Base-by-base conservation (phyloP, 1,140 invertebrate species). In the Pseudomyrmex pallidus region DNA sequence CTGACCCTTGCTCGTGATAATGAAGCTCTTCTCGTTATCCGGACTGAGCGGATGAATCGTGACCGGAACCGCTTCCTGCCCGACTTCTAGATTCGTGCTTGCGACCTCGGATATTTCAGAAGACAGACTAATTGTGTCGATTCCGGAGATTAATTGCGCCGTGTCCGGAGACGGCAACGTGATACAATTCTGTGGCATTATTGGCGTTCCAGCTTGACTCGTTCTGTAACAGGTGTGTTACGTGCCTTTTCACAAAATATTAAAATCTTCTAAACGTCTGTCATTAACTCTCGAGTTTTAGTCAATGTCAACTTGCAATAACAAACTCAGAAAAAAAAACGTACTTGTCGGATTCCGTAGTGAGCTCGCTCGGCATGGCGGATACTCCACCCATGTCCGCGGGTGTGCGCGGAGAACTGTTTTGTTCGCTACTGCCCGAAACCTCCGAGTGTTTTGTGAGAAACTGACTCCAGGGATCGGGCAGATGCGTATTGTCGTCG, bases 381-480 rank as follows among this genome's bases (percentile, higher is more conserved):
- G 94, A 94, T 35, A 95, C 92, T 44, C 94, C 94, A 22, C 92
- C 92, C 0, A 90, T 93, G 85, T 96, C 95, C 7, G 95, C 95
- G 22, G 95, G 95, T 35, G 95, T 95, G 88, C 95, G 94, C 7
- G 96, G 96, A 9, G 96, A 95, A 90, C 96, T 96, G 57, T 95
- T 95, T 88, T 96, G 96, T 86, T 96, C 96, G 83, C 90, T 94
- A 64, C 91, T 93, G 89, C 94, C 94, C 84, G 92, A 91, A 82
- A 91, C 84, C 80, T 96, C 96, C 12, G 94, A 90, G 84, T 95
- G 92, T 83, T 96, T 95, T 54, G 95, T 95, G 61, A 98, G 94
- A 94, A 96, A 98, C 85, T 96, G 96, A 90, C 95, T 96, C 98
- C 98, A 99, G 10, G 97, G 96, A 95, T 99, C 97, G 15, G 96